A percentile compares a stretch with the other conserved stretches of the same genome.
Evolutionary conservation across 2,113 vertebrate genomes (phyloP).

Genomic region (Gnathonemus echidnorhynchus): DNA sequence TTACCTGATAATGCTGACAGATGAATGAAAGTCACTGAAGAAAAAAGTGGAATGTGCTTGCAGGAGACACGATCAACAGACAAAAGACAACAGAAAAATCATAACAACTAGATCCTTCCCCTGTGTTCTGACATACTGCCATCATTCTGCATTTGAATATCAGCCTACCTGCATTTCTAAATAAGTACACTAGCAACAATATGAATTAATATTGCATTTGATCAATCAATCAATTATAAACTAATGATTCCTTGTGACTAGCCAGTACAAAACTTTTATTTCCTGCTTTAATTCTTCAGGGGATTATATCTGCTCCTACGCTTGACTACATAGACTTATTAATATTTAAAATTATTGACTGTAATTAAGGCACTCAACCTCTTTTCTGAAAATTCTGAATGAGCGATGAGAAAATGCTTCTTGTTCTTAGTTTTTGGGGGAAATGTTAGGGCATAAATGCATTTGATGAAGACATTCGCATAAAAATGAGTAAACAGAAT

Average conservation of each 20-base stretch:
- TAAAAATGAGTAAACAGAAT: slow-evolving; percentile 18
- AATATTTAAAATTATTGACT: neutral
- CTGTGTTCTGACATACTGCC: neutral
- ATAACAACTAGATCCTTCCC: neutral
- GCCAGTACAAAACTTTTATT: neutral
- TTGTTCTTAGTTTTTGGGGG: slow-evolving; percentile 26
- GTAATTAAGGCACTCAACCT: neutral
- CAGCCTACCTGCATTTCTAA: neutral
- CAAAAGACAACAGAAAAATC: neutral
- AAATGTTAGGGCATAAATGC: slow-evolving; percentile 26
- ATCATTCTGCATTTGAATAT: neutral
- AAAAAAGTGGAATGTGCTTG: slow-evolving; percentile 9
- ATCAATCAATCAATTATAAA: neutral
- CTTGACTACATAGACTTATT: neutral
- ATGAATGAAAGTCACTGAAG: slow-evolving; percentile 40
- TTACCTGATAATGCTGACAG: slow-evolving; percentile 61
- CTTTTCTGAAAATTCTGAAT: neutral
- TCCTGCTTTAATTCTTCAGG: neutral
- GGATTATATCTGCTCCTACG: neutral
- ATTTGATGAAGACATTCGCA: neutral
- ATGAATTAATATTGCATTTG: neutral
- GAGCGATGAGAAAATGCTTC: neutral
- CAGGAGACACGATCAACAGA: slow-evolving; percentile 26
- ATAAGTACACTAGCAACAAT: neutral
- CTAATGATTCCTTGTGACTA: neutral